Base-by-base conservation (phyloP, 2,113 vertebrate species). In the Spizaetus ornatus region DNA sequence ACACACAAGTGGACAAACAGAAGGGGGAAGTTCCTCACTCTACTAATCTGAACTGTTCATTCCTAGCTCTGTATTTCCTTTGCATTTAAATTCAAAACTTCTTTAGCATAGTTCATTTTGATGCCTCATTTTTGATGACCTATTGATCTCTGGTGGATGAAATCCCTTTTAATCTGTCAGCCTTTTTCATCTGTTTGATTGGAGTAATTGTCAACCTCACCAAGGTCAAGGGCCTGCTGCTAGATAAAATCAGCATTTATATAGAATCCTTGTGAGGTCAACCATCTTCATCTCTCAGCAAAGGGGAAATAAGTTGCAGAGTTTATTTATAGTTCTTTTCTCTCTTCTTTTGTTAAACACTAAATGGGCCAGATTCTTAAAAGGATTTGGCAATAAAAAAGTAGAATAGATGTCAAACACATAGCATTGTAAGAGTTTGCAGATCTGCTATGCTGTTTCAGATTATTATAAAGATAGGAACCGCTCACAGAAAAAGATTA, bases 161-260 rank as follows among this genome's bases (percentile, higher is more conserved):
- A 73, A 72, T 72, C 10, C 70, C 40, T 93, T 86, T 93, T 90
- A 11, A 7, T 96, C 94, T 89, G 79, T 91, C 63, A 97, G 90
- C 56, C 38, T 96, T 97, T 97, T 96, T 95, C 85, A 83, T 71
- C 58, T 29, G 59, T 93, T 96, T 97, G 86, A 87, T 94, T 22
- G 53, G 70, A 91, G 82, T 91, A 95, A 95, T 95, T 96, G 82
- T 98, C 93, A 95, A 81, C 92, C 74, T 96, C 61, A 81, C 71
- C 63, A 94, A 97, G 91, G 86, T 87, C 73, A 73, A 79, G 71
- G 77, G 77, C 72, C 83, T 95, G 71, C 80, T 95, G 95, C 69
- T 93, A 95, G 94, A 95, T 94, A 95, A 94, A 95, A 97, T 96
- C 90, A 93, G 48, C 94, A 93, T 97, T 95, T 97, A 90, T 97